These are phyloP conservation scores for Haliclona indistincta DNA, from an alignment of 37 sponge, comb jelly and placozoan species.

Conservation along the genomic window DNA sequence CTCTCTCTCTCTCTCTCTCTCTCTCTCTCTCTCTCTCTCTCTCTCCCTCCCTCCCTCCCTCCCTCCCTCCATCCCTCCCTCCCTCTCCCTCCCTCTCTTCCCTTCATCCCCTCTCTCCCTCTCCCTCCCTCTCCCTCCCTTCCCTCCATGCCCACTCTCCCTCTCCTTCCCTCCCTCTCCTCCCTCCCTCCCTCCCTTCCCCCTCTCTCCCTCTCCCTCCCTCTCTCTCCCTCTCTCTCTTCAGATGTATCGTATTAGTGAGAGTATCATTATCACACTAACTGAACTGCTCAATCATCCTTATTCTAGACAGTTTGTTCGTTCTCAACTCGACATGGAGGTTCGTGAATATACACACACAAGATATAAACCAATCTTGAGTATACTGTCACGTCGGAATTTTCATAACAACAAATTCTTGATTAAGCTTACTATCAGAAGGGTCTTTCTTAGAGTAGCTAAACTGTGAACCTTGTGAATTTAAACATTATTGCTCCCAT, in stretches of 20 bases:
- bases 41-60: slow-evolving; percentile 32
- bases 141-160: no score
- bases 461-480: no score
- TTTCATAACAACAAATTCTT: no score
- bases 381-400: no score
- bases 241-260: slow-evolving; percentile 48
- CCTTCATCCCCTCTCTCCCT: no score
- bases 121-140: slow-evolving; percentile 4
- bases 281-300: slow-evolving; percentile 57
- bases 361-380: no score
- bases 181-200: neutral
- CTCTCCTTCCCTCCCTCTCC: slow-evolving; percentile 8
- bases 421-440: no score
- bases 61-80: slow-evolving; percentile 14
- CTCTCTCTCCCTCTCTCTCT: neutral
- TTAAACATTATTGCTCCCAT: no score
- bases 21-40: slow-evolving; percentile 54
- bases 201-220: neutral
- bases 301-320: slow-evolving; percentile 45
- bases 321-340: slow-evolving; percentile 66
- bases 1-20: slow-evolving; percentile 17
- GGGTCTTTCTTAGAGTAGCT: no score
- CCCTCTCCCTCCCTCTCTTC: neutral
- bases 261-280: slow-evolving; percentile 49
- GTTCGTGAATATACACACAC: slow-evolving; percentile 12